Conservation (phyloP, 2,888 invertebrate species). For the Cerastoderma edule region DNA sequence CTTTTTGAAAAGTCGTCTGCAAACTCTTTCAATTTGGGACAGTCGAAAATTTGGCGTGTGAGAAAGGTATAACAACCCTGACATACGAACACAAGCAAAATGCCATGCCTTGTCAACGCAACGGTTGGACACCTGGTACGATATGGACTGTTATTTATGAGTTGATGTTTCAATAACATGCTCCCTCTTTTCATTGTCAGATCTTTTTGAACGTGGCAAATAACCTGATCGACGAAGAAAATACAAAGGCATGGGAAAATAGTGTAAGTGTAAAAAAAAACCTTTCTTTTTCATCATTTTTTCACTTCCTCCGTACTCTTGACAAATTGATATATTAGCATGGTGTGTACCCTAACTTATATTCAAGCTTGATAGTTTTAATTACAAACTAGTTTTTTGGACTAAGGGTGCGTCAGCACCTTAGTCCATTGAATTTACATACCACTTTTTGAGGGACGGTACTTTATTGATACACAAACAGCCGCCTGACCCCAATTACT, state of each 20-base stretch:
- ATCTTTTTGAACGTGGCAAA: constrained; percentile 7
- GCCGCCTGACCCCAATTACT: no score
- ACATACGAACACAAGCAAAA: no score
- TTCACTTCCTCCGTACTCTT: no score
- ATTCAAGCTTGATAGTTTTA: no score
- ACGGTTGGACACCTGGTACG: neutral
- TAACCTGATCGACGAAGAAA: constrained; percentile 6
- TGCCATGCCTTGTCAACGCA: no score
- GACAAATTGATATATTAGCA: no score
- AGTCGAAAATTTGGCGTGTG: neutral
- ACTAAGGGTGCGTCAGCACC: no score
- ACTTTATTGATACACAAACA: no score
- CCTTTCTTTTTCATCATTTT: neutral
- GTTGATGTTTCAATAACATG: neutral
- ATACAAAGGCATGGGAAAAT: constrained; percentile 4
- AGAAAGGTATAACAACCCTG: neutral
- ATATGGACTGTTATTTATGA: neutral
- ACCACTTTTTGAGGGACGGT: neutral
- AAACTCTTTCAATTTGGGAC: neutral
- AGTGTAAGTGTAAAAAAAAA: neutral
- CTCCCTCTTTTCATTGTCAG: neutral
- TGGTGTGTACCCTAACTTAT: no score
- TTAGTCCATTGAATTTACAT: neutral
- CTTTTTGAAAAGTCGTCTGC: no score
- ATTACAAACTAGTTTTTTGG: no score